Percentiles rank a stretch among this genome's conserved stretches.
These are phyloP conservation scores for Drosophila mojavensis DNA, from an alignment of 1,140 invertebrate species.

Conservation along the genomic window DNA sequence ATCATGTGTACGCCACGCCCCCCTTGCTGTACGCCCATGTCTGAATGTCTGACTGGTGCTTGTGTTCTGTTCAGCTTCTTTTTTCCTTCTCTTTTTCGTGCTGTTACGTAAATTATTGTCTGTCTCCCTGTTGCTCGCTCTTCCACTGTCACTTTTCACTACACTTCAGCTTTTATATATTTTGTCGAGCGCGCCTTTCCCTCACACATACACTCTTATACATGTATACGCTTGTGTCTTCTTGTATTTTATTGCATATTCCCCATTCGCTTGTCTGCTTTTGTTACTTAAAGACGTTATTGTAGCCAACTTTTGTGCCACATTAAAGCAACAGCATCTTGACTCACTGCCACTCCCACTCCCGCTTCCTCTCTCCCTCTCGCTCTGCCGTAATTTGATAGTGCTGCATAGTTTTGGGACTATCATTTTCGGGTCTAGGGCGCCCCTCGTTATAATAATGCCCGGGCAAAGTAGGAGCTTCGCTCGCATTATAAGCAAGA, in stretches of 20 bases:
- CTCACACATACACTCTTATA: conserved; percentile 4
- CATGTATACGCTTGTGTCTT: conserved; percentile 40
- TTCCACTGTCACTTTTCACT: conserved; percentile 73
- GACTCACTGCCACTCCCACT: neutral
- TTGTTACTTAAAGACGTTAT: conserved; percentile 66
- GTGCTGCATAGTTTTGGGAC: conserved; percentile 65
- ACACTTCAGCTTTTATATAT: conserved; percentile 53
- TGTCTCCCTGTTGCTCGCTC: conserved; percentile 65
- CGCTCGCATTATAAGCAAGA: conserved; percentile 72
- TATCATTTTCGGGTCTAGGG: conserved; percentile 39
- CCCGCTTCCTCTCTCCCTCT: neutral
- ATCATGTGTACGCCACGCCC: conserved; percentile 36
- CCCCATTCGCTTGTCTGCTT: conserved; percentile 40
- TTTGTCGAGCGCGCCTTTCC: conserved; percentile 17
- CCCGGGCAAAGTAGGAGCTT: conserved; percentile 55
- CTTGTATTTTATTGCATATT: conserved; percentile 80
- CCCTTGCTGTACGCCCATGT: conserved; percentile 20
- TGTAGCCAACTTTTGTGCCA: conserved; percentile 46
- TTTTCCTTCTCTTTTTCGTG: conserved; percentile 45
- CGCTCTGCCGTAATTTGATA: conserved; percentile 55
- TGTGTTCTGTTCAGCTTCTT: conserved; percentile 5
- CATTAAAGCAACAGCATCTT: conserved; percentile 64
- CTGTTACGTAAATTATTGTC: conserved; percentile 81
- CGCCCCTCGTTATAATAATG: conserved; percentile 65
- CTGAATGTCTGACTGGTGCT: conserved; percentile 37